Percentiles rank a stretch among this genome's conserved stretches.
Evolutionary conservation across 2,113 vertebrate genomes (phyloP).

Genomic region (Phalacrocorax aristotelis): DNA sequence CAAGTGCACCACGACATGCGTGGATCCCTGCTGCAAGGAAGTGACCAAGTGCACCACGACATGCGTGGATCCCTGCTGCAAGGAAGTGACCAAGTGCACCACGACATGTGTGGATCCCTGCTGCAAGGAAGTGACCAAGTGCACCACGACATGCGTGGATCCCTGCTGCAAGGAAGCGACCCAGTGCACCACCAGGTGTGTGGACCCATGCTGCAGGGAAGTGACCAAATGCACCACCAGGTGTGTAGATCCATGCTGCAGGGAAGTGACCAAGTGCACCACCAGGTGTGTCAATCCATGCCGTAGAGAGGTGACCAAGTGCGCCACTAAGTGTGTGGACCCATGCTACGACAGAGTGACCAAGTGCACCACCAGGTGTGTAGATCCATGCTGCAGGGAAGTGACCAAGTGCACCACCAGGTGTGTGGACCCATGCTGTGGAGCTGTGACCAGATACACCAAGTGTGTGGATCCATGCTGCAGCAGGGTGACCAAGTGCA

Average conservation of each 20-base stretch:
- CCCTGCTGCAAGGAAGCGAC: not conserved
- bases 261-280: rapidly evolving
- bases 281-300: not conserved
- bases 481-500: rapidly evolving
- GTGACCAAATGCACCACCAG: rapidly evolving
- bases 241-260: not conserved
- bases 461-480: rapidly evolving
- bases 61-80: rapidly evolving
- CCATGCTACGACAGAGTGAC: not conserved
- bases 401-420: not conserved
- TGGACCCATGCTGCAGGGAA: rapidly evolving
- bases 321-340: not conserved
- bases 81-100: rapidly evolving
- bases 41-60: rapidly evolving
- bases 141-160: not conserved
- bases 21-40: rapidly evolving
- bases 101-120: rapidly evolving
- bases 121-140: rapidly evolving
- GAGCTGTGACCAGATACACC: rapidly evolving
- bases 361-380: not conserved
- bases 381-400: rapidly evolving
- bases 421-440: not conserved
- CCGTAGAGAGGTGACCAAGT: rapidly evolving
- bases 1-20: rapidly evolving
- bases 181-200: not conserved